Evolutionary conservation across 1,140 invertebrate genomes (phyloP).

Genomic region (Zaprionus tsacasi): DNA sequence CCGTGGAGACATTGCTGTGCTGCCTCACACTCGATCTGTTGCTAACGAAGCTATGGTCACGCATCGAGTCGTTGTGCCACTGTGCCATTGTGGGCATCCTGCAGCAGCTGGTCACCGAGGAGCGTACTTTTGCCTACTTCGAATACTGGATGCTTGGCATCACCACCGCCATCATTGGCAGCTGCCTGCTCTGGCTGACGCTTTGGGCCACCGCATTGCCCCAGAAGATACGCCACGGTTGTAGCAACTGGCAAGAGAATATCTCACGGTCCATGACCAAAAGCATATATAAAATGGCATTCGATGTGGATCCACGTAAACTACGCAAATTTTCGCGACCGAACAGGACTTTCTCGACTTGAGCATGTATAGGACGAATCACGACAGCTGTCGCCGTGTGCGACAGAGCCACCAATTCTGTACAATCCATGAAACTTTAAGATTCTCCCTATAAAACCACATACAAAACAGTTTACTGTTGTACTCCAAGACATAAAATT

Average conservation of each 20-base stretch:
- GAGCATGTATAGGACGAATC: no score
- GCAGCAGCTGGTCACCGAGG: constrained; percentile 41
- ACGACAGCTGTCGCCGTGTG: no score
- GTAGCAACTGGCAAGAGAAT: constrained; percentile 21
- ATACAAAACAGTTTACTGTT: no score
- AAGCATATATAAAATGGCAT: constrained; percentile 7
- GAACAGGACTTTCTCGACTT: no score
- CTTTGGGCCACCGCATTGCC: constrained; percentile 55
- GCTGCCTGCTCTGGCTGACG: constrained; percentile 62
- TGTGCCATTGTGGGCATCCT: constrained; percentile 61
- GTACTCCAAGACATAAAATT: no score
- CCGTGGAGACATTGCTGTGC: constrained; percentile 53
- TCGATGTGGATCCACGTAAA: neutral
- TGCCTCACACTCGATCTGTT: constrained; percentile 58
- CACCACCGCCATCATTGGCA: constrained; percentile 53
- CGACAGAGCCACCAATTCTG: no score
- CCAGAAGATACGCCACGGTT: constrained; percentile 11
- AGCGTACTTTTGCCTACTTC: constrained; percentile 42
- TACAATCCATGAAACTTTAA: no score
- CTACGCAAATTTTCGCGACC: neutral
- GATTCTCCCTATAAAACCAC: no score
- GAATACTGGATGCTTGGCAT: constrained; percentile 59
- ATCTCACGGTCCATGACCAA: neutral
- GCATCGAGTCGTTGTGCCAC: constrained; percentile 57
- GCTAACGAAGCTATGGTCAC: constrained; percentile 62